Evolutionary conservation across 2,888 invertebrate species (phyloP).

Genomic region (Ophion obscuratus): DNA sequence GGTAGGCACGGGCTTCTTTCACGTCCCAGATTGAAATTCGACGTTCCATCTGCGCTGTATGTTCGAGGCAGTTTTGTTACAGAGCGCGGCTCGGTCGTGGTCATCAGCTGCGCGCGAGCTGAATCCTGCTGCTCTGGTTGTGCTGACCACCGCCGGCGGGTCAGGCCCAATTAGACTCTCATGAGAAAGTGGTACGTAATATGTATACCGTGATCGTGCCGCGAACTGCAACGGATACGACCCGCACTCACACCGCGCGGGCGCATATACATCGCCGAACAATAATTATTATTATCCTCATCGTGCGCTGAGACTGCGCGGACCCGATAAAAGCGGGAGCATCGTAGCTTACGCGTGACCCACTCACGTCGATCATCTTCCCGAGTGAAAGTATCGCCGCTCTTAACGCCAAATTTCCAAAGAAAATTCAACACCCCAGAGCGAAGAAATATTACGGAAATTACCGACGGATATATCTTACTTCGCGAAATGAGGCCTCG

Average conservation of each 20-base stretch:
- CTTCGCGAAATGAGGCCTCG: constrained; percentile 2
- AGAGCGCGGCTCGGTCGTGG: constrained; percentile 54
- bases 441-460: constrained; percentile 29
- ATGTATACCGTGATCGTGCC: constrained; percentile 47
- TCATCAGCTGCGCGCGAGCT: constrained; percentile 72
- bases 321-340: constrained; percentile 39
- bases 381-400: constrained; percentile 54
- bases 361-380: constrained; percentile 57
- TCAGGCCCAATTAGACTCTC: constrained; percentile 75
- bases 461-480: constrained; percentile 18
- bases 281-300: constrained; percentile 68
- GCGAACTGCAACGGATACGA: constrained; percentile 44
- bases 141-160: constrained; percentile 61
- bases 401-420: constrained; percentile 29
- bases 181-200: constrained; percentile 74
- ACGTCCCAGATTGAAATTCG: constrained; percentile 75
- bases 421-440: constrained; percentile 35
- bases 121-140: constrained; percentile 28
- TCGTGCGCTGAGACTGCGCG: constrained; percentile 47
- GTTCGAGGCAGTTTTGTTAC: constrained; percentile 33
- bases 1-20: constrained; percentile 60
- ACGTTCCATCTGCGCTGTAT: constrained; percentile 73
- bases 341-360: constrained; percentile 27
- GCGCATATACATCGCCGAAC: constrained; percentile 34
- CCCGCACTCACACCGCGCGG: constrained; percentile 8